Base-by-base conservation (phyloP, 2,113 vertebrate species). In the Willisornis vidua region DNA sequence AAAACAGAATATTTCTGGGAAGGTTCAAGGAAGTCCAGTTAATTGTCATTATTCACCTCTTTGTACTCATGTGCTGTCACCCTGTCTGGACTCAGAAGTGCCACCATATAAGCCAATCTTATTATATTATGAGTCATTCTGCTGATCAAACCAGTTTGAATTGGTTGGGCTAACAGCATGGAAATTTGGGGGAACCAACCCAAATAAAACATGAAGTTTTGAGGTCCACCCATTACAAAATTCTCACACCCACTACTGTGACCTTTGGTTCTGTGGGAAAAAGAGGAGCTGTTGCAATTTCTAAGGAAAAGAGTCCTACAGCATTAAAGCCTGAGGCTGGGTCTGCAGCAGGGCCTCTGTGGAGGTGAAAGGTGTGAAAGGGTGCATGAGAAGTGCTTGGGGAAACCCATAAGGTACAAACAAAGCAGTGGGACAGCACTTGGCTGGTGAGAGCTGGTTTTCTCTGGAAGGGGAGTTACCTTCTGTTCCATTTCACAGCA, bases 21-120 rank as follows among this genome's bases (percentile, higher is more conserved):
- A 95, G 62, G 87, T 94, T 94, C 93, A 91, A 82, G 80, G 71
- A 94, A 95, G 73, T 75, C 85, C 90, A 87, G 72, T 82, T 80
- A 90, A 92, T 72, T 94, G 80, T 71, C 87, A 92, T 91, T 87
- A 87, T 96, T 95, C 57, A 89, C 85, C 87, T 95, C 89, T 94
- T 92, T 94, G 92, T 94, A 95, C 76, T 92, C 81, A 17, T 57
- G 67, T 63, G 52, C 87, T 94, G 91, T 83, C 76, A 81, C 95
- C 93, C 39, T 57, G 65, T 45, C 84, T 94, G 90, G 74, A 93
- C 71, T 88, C 68, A 76, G 8, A 85, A 90, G 88, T 71, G 90
- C 23, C 86, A 93, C 87, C 77, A 57, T 48, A 43, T 10, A 93
- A 82, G 22, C 65, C 87, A 89, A 48, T 61, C 22, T 61, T 45